Evolutionary conservation across 1,140 invertebrate genomes (phyloP).

Genomic region (Helicoverpa zea): DNA sequence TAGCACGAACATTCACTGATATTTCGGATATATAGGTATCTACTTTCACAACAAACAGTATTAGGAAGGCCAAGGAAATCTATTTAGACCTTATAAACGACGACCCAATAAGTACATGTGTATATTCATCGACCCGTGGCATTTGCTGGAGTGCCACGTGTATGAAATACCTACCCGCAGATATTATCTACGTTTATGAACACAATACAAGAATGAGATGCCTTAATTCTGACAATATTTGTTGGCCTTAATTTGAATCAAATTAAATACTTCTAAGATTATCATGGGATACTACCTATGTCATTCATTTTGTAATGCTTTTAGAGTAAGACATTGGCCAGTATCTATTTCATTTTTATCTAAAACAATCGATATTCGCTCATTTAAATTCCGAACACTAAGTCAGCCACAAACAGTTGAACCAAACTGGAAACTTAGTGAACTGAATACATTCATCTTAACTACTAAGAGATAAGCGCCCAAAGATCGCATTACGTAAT

Average conservation of each 20-base stretch:
- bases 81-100: constrained; percentile 25
- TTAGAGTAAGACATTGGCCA: no score
- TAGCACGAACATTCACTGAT: background rate
- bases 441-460: constrained; percentile 26
- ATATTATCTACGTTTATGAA: constrained; percentile 21
- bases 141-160: constrained; percentile 21
- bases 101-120: constrained; percentile 27
- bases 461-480: constrained; percentile 18
- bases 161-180: constrained; percentile 23
- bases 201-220: background rate
- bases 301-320: no score
- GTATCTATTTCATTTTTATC: background rate
- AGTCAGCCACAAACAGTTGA: background rate
- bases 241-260: constrained; percentile 3
- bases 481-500: constrained; percentile 36
- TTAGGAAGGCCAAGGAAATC: constrained; percentile 41
- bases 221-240: constrained; percentile 1
- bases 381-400: background rate
- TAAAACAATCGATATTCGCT: background rate
- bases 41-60: constrained; percentile 27
- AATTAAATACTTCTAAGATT: background rate
- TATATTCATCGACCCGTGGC: constrained; percentile 35
- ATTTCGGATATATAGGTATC: background rate
- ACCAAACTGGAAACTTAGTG: constrained; percentile 4
- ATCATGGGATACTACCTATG: no score